These are phyloP conservation scores for Zaprionus vittiger DNA, from an alignment of 1,140 invertebrate genomes.

Conservation along the genomic window DNA sequence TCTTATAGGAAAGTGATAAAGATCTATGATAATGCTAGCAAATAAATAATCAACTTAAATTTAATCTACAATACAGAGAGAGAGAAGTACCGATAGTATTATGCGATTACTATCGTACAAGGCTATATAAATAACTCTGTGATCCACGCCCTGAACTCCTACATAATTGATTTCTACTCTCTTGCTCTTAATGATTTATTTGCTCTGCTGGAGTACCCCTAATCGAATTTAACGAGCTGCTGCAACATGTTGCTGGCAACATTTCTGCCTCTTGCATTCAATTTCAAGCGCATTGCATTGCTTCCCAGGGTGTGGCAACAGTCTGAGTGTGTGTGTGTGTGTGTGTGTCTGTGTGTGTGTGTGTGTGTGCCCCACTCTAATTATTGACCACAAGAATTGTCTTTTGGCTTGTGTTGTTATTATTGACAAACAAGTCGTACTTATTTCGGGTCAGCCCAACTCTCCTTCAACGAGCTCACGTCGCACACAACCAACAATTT, in stretches of 20 bases:
- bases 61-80: not conserved
- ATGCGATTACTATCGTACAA: not conserved
- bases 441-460: conserved; percentile 43
- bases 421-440: conserved; percentile 53
- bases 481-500: conserved; percentile 65
- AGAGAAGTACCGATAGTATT: not conserved
- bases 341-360: not conserved
- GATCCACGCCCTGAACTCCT: not conserved
- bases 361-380: conserved; percentile 12
- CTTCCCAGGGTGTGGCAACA: conserved; percentile 23
- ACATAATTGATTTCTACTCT: not conserved
- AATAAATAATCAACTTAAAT: not conserved
- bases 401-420: conserved; percentile 40
- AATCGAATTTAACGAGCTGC: conserved; percentile 5
- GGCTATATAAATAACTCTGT: not conserved
- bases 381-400: conserved; percentile 37
- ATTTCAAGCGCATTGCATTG: conserved; percentile 5
- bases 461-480: conserved; percentile 45
- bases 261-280: not conserved
- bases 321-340: not conserved
- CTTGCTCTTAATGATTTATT: conserved; percentile 5
- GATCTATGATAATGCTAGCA: not conserved
- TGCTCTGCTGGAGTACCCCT: not conserved
- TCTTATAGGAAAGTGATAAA: not conserved
- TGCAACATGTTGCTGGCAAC: conserved; percentile 11